Evolutionary conservation across 2,113 vertebrate species (phyloP).

Genomic region (Columba janthina): DNA sequence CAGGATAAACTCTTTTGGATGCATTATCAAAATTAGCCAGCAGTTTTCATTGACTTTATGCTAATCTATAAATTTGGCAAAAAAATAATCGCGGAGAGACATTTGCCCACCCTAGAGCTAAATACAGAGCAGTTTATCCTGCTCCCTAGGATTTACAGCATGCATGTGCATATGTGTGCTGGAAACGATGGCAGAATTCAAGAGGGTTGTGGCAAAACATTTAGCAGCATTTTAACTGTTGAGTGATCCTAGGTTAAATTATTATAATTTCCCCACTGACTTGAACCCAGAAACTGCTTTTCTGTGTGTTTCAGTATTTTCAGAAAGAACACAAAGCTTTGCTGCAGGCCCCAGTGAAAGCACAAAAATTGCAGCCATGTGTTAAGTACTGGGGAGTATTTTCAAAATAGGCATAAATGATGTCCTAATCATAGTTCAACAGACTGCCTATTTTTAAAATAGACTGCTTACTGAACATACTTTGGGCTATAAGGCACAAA

Average conservation of each 20-base stretch:
- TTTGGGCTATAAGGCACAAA: not conserved
- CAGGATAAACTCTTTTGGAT: not conserved
- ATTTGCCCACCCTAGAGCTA: not conserved
- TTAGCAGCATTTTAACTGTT: not conserved
- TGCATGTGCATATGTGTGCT: not conserved
- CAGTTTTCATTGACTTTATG: not conserved
- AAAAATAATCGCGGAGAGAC: not conserved
- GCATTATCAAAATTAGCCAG: not conserved
- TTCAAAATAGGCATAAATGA: constrained; percentile 34
- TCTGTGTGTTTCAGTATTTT: not conserved
- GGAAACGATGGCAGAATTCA: not conserved
- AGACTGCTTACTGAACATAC: not conserved
- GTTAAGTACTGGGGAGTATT: not conserved
- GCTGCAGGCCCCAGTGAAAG: not conserved
- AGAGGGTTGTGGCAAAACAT: not conserved
- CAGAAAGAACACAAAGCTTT: not conserved
- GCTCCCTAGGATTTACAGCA: not conserved
- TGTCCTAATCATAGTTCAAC: constrained; percentile 42
- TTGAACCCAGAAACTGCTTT: not conserved
- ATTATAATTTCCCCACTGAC: not conserved
- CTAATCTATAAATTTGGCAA: not conserved
- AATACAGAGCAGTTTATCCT: not conserved
- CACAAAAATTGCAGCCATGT: constrained; percentile 10
- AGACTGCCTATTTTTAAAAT: constrained; percentile 22
- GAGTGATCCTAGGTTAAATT: not conserved